Base-by-base conservation (phyloP, 2,888 invertebrate genomes). In the Tridacna gigas region DNA sequence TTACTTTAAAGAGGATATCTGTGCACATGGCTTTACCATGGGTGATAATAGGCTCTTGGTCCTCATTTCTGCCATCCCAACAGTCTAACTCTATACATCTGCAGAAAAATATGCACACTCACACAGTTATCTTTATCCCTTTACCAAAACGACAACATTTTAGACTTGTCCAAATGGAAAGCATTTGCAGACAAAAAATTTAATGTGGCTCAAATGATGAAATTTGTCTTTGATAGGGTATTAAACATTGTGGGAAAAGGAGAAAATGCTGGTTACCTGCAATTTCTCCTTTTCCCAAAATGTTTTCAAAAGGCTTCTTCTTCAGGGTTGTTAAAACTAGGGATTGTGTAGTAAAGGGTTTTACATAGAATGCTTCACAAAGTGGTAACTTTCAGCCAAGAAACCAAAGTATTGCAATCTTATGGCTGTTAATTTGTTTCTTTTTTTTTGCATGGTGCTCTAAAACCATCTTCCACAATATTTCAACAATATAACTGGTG, bases 11-110 rank as follows among this genome's bases (percentile, higher is more conserved):
- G 28, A 99, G 96, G 93, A 99, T 99, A 95, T 99, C 99, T 3
- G 99, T 99, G 94, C 99, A 99, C 99, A 99, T 99, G 9, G 99
- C 99, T 96, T 99, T 99, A 69, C 99, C 99, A 95, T 99, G 99
- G 56, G 99, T 99, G 90, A 99, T 99, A 93, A 99, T 99, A 0
- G 99, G 99, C 93, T 99, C 99, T 93, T 99, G 99, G 93, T 99
- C 99, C 95, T 99, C 98, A 0, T 98, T 98, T 95, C 97, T 97
- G 13, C 99, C 99, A 95, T 99, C 99, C 99, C 99, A 99, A 95
- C 99, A 99, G 95, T 99, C 99, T 77, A 99, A 96, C 95, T 99
- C 99, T 4, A 99, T 98, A 95, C 99, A 99, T 92, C 98, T 97
- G 95, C 37, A 37, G 7, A 65, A 3, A 26, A 25, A 15, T 1